A percentile compares a stretch with the other conserved stretches of the same genome.
These are phyloP conservation scores for Gobiocypris rarus DNA, from an alignment of 2,113 vertebrate species.

Conservation along the genomic window DNA sequence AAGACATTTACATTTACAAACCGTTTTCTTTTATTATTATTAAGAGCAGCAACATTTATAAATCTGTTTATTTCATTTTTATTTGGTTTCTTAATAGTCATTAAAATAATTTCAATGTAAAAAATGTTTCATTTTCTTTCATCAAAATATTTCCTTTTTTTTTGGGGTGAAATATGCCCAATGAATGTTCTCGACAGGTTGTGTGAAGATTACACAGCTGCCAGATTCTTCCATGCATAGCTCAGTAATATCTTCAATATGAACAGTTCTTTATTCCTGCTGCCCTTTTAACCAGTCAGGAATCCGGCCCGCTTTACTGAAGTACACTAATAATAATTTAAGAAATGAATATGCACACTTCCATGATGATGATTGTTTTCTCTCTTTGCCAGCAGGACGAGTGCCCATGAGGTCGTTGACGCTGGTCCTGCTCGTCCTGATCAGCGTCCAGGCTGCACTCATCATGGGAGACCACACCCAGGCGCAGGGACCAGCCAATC, in stretches of 20 bases:
- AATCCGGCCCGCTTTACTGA: not conserved
- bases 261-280: not conserved
- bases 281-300: not conserved
- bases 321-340: not conserved
- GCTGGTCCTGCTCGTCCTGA: conserved; percentile 94
- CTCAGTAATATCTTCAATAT: not conserved
- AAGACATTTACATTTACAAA: too few species aligned
- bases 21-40: too few species aligned
- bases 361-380: not conserved
- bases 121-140: too few species aligned
- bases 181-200: too few species aligned
- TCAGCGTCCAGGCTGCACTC: conserved; percentile 91
- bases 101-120: too few species aligned
- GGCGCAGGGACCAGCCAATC: conserved; percentile 74
- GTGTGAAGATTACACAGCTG: too few species aligned
- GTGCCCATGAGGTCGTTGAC: conserved; percentile 97
- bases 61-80: too few species aligned
- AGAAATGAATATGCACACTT: not conserved
- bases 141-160: too few species aligned
- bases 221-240: too few species aligned
- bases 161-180: too few species aligned
- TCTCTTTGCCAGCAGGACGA: conserved; percentile 67
- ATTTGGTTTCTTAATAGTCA: too few species aligned
- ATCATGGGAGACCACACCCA: conserved; percentile 87
- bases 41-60: too few species aligned